Conservation (phyloP, 2,888 invertebrate genomes). For the Hypselothyrea guttata region DNA sequence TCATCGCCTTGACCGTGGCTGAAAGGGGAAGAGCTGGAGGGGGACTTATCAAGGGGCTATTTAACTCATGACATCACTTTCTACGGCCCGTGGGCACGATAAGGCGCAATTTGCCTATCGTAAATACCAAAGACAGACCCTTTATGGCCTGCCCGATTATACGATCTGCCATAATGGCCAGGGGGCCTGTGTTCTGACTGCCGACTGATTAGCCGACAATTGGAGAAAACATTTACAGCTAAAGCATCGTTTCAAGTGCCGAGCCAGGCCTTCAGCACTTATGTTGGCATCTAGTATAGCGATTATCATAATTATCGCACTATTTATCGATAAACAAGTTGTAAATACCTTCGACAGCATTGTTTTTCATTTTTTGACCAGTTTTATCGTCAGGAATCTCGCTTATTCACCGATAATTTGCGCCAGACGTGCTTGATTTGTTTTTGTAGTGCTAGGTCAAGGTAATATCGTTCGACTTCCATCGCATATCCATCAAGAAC, state of each 20-base stretch:
- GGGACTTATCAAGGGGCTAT: conserved; percentile 42
- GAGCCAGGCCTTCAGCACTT: conserved; percentile 7
- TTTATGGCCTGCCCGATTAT: conserved; percentile 20
- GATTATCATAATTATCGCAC: conserved; percentile 1
- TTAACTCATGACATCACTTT: conserved; percentile 61
- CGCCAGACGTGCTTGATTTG: conserved; percentile 30
- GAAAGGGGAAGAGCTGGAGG: background rate
- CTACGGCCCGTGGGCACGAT: conserved; percentile 42
- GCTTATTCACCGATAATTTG: conserved; percentile 6
- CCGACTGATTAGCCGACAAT: conserved; percentile 1
- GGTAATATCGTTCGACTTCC: conserved; percentile 26
- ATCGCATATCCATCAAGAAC: conserved; percentile 32
- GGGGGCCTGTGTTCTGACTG: conserved; percentile 21
- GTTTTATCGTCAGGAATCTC: conserved; percentile 18
- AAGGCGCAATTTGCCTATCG: conserved; percentile 55
- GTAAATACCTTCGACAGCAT: conserved; percentile 17
- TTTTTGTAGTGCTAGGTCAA: conserved; percentile 61
- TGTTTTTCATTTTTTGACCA: background rate
- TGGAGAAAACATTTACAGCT: conserved; percentile 2
- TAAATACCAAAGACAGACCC: conserved; percentile 55
- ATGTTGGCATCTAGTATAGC: background rate
- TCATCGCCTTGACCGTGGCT: conserved; percentile 27
- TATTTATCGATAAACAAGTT: conserved; percentile 8
- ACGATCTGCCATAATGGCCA: conserved; percentile 22
- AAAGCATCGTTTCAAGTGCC: conserved; percentile 3